phyloP scores from a whole-genome alignment of 1,140 invertebrate genomes.

The Liolophura sinensis region DNA sequence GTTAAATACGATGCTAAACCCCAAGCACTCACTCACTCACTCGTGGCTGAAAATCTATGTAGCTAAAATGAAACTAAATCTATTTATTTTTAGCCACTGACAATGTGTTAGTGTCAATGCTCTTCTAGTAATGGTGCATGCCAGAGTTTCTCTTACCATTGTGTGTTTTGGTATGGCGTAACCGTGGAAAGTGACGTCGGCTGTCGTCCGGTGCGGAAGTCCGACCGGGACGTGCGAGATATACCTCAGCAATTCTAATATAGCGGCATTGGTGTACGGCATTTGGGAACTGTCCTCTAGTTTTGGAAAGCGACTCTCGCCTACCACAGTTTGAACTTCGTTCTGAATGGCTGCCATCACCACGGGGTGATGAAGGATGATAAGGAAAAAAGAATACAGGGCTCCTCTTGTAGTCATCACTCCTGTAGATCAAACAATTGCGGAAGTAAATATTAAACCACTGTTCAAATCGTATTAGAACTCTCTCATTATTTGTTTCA shows the following conservation, averaged over 20 bases:
- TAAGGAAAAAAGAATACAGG: constrained; percentile 14
- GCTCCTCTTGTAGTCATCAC: constrained; percentile 12
- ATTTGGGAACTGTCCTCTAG: constrained; percentile 6
- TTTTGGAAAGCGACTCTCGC: not conserved
- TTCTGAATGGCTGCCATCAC: constrained; percentile 12
- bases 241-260: constrained; percentile 20
- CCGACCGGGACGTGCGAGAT: constrained; percentile 18
- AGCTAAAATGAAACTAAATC: no score
- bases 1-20: no score
- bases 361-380: constrained; percentile 14
- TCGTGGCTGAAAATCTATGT: no score
- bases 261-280: constrained; percentile 17
- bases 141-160: no score
- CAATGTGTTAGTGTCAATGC: no score
- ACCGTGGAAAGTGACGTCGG: constrained; percentile 10
- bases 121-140: no score
- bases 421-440: constrained; percentile 16
- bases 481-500: no score
- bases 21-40: no score
- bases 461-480: no score
- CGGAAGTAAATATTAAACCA: no score
- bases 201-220: constrained; percentile 6
- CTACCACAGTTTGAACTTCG: not conserved
- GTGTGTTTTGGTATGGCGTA: constrained; percentile 16
- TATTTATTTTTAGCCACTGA: no score